Base-by-base conservation (phyloP, 1,140 invertebrate species). In the Chelonus insularis region DNA sequence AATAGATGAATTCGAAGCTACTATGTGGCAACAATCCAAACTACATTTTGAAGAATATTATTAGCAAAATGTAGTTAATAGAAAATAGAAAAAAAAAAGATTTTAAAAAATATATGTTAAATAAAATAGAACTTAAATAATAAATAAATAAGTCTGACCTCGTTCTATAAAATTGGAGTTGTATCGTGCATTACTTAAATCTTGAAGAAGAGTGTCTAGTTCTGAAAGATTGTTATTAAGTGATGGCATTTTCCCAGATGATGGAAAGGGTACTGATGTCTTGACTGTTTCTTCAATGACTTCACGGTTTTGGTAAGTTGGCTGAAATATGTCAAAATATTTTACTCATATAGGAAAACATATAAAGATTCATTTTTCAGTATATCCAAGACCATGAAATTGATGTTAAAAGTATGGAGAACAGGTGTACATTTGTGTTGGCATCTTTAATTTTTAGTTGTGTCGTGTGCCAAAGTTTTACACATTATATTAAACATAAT, bases 181-280 rank as follows among this genome's bases (percentile, higher is more conserved):
- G 72, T 93, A 94, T 55, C 89, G 86, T 0, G 91, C 91, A 69
- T 91, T 90, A 82, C 94, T 96, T 63, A 97, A 83, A 79, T 97
- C 95, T 74, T 96, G 89, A 56, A 98, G 84, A 45, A 98, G 83
- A 20, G 89, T 93, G 78, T 98, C 95, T 70, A 98, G 77, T 82
- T 97, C 95, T 0, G 92, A 94, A 18, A 96, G 84, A 80, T 96
- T 96, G 39, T 89, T 90, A 70, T 88, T 89, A 20, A 89, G 83
- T 1, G 83, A 83, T 20, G 84, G 83, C 72, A 82, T 79, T 68
- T 82, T 83, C 3, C 74, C 73, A 12, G 71, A 68, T 6, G 73
- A 20, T 66, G 64, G 43, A 75, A 25, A 67, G 62, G 18, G 59
- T 68, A 54, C 61, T 60, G 68, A 80, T 67, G 80, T 84, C 43